Evolutionary conservation across 2,113 vertebrate species (phyloP).

Genomic region (Anolis sagrei): DNA sequence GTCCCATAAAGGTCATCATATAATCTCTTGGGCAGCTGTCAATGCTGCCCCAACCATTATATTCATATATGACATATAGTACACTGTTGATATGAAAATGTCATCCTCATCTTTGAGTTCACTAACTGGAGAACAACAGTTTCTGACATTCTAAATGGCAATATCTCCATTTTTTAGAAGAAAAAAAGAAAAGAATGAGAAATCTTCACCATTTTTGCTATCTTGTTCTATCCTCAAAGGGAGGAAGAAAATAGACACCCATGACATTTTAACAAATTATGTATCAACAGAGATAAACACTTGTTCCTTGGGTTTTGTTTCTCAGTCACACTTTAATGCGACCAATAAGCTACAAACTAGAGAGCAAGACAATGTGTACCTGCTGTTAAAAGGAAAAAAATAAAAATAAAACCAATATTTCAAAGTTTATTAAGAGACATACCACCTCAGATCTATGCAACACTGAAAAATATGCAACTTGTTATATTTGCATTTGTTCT

Average conservation of each 20-base stretch:
- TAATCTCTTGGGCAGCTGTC: conserved; percentile 32
- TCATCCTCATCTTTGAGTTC: conserved; percentile 27
- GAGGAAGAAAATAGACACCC: not conserved
- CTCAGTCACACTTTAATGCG: not conserved
- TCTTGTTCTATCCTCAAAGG: not conserved
- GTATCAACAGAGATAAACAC: not conserved
- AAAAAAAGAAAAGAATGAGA: not conserved
- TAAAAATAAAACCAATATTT: not conserved
- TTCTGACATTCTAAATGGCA: conserved; percentile 21
- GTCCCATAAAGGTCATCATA: conserved; percentile 22
- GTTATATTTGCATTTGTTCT: not conserved
- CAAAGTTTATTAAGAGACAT: no score
- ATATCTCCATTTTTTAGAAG: not conserved
- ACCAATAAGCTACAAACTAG: not conserved
- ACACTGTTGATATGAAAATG: conserved; percentile 20
- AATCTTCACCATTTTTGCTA: not conserved
- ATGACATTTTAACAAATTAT: conserved; percentile 7
- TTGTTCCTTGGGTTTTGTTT: not conserved
- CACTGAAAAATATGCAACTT: not conserved
- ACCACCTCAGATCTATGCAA: not conserved
- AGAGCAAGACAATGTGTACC: not conserved
- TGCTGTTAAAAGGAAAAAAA: not conserved
- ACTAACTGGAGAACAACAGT: not conserved
- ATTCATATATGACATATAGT: conserved; percentile 16
- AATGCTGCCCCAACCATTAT: not conserved